Percentiles rank a stretch among this genome's conserved stretches.
phyloP scores from a whole-genome alignment of 1,140 invertebrate species.

The Alviniconcha marisindica region DNA sequence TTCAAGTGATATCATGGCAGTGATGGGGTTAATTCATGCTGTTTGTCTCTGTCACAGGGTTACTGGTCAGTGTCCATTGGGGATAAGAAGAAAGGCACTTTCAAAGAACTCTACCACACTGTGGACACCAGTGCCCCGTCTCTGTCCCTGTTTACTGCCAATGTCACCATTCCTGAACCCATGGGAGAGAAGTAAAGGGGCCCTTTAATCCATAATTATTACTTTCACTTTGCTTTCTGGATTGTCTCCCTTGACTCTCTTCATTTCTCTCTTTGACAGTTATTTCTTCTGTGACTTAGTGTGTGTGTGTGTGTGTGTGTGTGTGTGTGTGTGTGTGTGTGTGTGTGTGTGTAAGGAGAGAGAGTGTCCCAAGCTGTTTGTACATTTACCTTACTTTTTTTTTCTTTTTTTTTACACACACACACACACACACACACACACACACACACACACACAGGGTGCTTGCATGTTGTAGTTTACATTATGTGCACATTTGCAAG shows the following conservation, averaged over 20 bases:
- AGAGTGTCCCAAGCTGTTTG: too few relatives aligned
- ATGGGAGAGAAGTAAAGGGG: background rate
- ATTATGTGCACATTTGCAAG: background rate
- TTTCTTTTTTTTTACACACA: too few relatives aligned
- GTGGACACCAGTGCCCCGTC: background rate
- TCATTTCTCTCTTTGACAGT: background rate
- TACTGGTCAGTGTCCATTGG: background rate
- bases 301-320: conserved; percentile 1
- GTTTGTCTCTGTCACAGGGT: conserved; percentile 30
- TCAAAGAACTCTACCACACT: background rate
- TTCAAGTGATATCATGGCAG: too few relatives aligned
- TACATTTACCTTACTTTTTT: too few relatives aligned
- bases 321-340: too few relatives aligned
- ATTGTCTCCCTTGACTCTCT: background rate
- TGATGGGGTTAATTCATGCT: background rate
- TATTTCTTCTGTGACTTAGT: background rate
- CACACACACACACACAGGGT: too few relatives aligned
- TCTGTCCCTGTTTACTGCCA: background rate
- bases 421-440: too few relatives aligned
- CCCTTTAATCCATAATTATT: background rate
- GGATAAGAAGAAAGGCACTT: background rate
- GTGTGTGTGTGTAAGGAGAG: too few relatives aligned
- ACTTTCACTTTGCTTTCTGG: background rate
- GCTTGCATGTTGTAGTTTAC: too few relatives aligned
- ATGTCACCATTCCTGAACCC: background rate